phyloP scores from a whole-genome alignment of 2,113 vertebrate genomes.

The Onychostruthus taczanowskii region DNA sequence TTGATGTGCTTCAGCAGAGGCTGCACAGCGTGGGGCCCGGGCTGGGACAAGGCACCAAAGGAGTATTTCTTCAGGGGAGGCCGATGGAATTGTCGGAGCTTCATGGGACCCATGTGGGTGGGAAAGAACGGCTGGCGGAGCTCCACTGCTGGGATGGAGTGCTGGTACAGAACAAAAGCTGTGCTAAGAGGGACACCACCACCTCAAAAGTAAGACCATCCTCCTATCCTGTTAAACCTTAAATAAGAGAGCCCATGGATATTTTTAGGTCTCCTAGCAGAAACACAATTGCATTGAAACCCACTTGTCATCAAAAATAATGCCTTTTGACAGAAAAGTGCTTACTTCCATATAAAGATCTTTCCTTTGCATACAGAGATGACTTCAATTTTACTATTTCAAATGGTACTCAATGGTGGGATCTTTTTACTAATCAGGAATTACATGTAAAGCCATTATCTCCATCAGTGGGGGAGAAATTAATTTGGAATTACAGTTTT shows the following conservation, averaged over 20 bases:
- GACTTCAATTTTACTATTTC: background rate
- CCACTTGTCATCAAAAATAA: background rate
- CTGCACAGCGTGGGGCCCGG: constrained; percentile 88
- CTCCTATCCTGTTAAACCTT: background rate
- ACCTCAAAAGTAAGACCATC: background rate
- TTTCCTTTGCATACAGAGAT: background rate
- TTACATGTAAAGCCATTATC: background rate
- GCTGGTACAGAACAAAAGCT: constrained; percentile 67
- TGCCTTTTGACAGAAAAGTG: background rate
- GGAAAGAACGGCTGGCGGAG: constrained; percentile 97
- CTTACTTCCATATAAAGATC: background rate
- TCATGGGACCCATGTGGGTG: constrained; percentile 98
- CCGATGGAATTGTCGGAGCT: constrained; percentile 92
- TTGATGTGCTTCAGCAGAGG: constrained; percentile 96
- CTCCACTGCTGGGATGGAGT: constrained; percentile 95
- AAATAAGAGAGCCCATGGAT: background rate
- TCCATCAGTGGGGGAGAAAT: background rate
- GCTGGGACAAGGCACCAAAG: constrained; percentile 92
- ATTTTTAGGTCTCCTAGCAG: background rate
- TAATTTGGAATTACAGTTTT: background rate
- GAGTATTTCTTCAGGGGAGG: constrained; percentile 94
- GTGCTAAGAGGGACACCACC: background rate
- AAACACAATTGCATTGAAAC: background rate
- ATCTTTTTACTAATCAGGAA: background rate
- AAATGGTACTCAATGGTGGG: background rate